Evolutionary conservation across 2,888 invertebrate species (phyloP).

Genomic region (Lochmaea capreae): DNA sequence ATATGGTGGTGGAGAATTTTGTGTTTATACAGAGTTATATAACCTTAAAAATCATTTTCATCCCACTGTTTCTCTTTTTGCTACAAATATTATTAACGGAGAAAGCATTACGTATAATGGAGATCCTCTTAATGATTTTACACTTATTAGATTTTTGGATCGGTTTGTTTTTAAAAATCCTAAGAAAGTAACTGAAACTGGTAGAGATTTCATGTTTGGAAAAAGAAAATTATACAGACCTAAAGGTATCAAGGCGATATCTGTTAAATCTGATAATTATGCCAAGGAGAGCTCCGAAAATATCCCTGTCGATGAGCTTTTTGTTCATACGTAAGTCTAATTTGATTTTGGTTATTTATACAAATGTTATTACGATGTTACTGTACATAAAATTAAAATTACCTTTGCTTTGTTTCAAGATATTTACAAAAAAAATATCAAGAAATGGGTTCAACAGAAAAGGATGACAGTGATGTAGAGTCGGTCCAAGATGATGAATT

Average conservation of each 20-base stretch:
- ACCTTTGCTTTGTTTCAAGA: conserved; percentile 62
- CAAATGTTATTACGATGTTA: neutral
- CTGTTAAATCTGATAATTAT: conserved; percentile 80
- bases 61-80: conserved; percentile 91
- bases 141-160: conserved; percentile 90
- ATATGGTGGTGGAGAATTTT: conserved; percentile 81
- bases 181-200: conserved; percentile 73
- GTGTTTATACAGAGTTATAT: conserved; percentile 81
- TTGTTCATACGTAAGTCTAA: conserved; percentile 71
- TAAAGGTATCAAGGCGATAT: conserved; percentile 76
- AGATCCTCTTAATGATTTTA: conserved; percentile 94
- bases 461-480: conserved; percentile 74
- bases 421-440: conserved; percentile 70
- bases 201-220: conserved; percentile 74
- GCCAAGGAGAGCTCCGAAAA: conserved; percentile 74
- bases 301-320: conserved; percentile 92
- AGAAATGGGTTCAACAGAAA: conserved; percentile 63
- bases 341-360: conserved; percentile 8
- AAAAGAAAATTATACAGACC: conserved; percentile 77
- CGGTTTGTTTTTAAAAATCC: conserved; percentile 96
- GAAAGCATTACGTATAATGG: conserved; percentile 86
- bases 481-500: conserved; percentile 85
- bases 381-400: neutral
- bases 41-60: conserved; percentile 84
- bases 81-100: conserved; percentile 78